phyloP scores from a whole-genome alignment of 2,113 vertebrate species.

The Hippocampus comes region DNA sequence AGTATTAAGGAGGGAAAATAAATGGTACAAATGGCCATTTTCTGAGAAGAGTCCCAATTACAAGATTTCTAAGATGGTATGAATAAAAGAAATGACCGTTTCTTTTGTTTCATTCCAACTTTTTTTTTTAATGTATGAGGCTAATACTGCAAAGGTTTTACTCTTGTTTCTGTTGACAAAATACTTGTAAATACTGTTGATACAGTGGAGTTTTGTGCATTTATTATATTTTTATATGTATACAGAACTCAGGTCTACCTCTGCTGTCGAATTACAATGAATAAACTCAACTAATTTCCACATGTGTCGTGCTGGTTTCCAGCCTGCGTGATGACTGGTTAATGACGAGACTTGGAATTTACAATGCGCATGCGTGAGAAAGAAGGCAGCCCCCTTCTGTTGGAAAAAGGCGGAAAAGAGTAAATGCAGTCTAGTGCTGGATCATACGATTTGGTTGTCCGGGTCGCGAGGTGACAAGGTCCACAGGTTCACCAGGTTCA shows the following conservation, averaged over 20 bases:
- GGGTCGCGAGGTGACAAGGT: too few species aligned
- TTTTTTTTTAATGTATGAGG: background rate
- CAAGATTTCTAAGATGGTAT: background rate
- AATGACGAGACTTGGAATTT: constrained; percentile 11
- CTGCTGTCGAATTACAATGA: constrained; percentile 31
- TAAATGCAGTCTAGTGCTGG: too few species aligned
- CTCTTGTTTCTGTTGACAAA: background rate
- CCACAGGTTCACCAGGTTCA: too few species aligned
- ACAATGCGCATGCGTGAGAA: background rate
- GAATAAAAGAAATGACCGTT: too few species aligned
- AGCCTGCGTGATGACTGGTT: constrained; percentile 7
- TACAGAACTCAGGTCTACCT: constrained; percentile 63
- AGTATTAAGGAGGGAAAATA: too few species aligned
- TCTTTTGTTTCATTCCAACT: background rate
- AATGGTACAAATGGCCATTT: too few species aligned
- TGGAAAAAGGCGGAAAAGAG: too few species aligned
- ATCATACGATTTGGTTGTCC: too few species aligned
- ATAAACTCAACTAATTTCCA: constrained; percentile 4
- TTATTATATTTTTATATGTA: constrained; percentile 28
- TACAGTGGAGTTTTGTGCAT: constrained; percentile 52
- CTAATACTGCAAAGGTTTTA: background rate
- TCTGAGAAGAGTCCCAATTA: background rate
- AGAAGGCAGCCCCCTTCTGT: too few species aligned
- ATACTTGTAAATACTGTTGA: constrained; percentile 57
- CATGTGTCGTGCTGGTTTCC: constrained; percentile 29